Conservation (phyloP, 2,797 vertebrate species). For the Rhynchotus rufescens region DNA sequence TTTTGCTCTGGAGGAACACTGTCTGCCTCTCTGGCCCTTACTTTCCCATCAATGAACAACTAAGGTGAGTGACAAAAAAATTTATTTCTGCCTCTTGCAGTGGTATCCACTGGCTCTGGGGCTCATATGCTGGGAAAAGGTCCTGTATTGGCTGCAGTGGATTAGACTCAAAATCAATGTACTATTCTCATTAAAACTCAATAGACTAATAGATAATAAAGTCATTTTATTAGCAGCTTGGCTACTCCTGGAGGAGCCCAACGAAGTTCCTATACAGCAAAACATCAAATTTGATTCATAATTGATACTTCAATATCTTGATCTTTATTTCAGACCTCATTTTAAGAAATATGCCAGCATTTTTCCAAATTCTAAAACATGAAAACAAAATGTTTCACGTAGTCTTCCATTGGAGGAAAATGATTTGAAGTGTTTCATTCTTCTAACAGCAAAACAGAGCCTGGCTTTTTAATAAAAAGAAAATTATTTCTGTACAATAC, state of each 20-base stretch:
- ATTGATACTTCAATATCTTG: neutral
- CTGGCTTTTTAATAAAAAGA: neutral
- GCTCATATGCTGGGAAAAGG: neutral
- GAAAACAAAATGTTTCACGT: neutral
- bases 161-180: neutral
- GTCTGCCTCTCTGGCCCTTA: neutral
- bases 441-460: neutral
- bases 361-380: neutral
- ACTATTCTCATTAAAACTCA: neutral
- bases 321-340: neutral
- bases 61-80: neutral
- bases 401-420: neutral
- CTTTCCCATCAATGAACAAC: neutral
- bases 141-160: neutral
- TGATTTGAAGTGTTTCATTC: neutral
- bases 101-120: neutral
- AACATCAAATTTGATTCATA: neutral
- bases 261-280: neutral
- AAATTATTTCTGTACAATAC: neutral
- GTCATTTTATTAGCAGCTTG: neutral
- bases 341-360: neutral
- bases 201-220: neutral
- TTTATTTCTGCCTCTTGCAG: neutral
- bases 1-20: neutral
- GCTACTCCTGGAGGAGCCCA: neutral